phyloP scores from a whole-genome alignment of 2,888 invertebrate species.

The Escarpia spicata region DNA sequence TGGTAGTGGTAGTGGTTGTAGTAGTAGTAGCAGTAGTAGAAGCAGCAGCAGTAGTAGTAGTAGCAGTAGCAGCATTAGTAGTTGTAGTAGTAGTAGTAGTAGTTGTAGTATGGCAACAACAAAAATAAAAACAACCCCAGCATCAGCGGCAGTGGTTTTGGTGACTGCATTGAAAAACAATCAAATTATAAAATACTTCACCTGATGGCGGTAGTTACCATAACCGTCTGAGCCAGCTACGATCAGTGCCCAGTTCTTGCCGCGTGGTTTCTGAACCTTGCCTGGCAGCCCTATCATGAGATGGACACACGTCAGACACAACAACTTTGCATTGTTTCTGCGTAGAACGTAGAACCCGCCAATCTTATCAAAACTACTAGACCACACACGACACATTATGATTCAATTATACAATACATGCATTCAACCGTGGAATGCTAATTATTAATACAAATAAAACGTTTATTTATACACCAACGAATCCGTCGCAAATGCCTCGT shows the following conservation, averaged over 20 bases:
- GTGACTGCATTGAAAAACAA: neutral
- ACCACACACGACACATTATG: too few relatives aligned
- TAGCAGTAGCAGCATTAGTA: conserved; percentile 23
- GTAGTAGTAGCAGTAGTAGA: conserved; percentile 29
- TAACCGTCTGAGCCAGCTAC: conserved; percentile 71
- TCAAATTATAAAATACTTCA: conserved; percentile 41
- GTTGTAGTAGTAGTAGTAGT: conserved; percentile 25
- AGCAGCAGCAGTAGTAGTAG: conserved; percentile 26
- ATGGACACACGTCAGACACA: neutral
- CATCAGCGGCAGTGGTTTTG: neutral
- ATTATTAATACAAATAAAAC: too few relatives aligned
- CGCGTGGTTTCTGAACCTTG: neutral
- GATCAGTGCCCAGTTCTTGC: conserved; percentile 68
- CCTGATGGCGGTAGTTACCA: conserved; percentile 72
- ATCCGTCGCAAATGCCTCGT: too few relatives aligned
- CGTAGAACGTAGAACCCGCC: neutral
- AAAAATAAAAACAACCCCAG: neutral
- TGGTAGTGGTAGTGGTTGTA: conserved; percentile 29
- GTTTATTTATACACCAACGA: too few relatives aligned
- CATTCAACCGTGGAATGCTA: too few relatives aligned
- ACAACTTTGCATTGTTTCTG: neutral
- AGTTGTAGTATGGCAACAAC: neutral
- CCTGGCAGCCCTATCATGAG: neutral
- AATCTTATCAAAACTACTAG: neutral
- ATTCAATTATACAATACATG: too few relatives aligned